Conservation (phyloP, 2,113 vertebrate species). For the Globicephala melas region DNA sequence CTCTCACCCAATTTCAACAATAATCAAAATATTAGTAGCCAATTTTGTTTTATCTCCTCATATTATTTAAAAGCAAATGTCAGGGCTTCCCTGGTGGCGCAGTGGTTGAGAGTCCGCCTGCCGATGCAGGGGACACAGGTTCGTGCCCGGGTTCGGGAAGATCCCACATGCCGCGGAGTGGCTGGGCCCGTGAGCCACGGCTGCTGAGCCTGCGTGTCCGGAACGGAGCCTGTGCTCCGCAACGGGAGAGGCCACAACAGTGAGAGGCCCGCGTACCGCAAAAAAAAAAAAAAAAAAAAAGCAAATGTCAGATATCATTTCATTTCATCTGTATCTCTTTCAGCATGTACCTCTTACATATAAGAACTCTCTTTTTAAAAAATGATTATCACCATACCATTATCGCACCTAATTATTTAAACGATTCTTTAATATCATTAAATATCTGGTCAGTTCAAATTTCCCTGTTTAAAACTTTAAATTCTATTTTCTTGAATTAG, state of each 20-base stretch:
- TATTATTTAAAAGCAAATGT: neutral
- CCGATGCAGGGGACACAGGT: too few species aligned
- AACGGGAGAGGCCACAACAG: too few species aligned
- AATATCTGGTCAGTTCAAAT: neutral
- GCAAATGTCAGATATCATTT: neutral
- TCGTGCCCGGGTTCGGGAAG: too few species aligned
- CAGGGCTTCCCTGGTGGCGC: neutral
- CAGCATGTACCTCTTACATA: neutral
- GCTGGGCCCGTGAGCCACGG: too few species aligned
- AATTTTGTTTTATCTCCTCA: neutral
- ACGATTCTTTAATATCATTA: neutral
- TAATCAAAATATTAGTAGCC: neutral
- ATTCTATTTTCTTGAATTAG: neutral
- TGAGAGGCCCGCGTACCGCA: too few species aligned
- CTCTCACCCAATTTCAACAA: neutral
- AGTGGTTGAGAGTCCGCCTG: too few species aligned
- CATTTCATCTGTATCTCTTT: neutral
- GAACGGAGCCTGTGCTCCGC: too few species aligned
- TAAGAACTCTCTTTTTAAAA: neutral
- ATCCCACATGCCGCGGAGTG: too few species aligned
- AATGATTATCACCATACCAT: neutral
- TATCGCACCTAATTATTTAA: neutral
- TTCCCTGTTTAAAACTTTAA: neutral
- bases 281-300: neutral
- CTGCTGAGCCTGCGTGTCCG: too few species aligned